Evolutionary conservation across 2,113 vertebrate species (phyloP).

Genomic region (Speoplatyrhinus poulsoni): DNA sequence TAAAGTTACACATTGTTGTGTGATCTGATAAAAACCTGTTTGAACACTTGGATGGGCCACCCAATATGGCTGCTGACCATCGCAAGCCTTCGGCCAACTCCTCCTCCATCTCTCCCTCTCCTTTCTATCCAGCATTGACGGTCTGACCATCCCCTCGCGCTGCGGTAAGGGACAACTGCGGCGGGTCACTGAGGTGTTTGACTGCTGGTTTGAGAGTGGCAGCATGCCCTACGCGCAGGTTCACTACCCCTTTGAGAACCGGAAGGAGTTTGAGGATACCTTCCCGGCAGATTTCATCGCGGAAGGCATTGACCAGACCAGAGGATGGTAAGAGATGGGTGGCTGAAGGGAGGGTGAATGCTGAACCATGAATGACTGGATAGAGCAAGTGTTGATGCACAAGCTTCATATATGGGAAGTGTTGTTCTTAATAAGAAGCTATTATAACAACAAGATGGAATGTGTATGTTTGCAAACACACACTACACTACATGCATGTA

Average conservation of each 20-base stretch:
- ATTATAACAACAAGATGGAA: too few relatives aligned
- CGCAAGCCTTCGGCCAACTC: neutral
- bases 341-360: slow-evolving; percentile 11
- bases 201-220: slow-evolving; percentile 99
- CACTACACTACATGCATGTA: too few relatives aligned
- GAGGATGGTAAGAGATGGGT: slow-evolving; percentile 85
- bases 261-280: slow-evolving; percentile 87
- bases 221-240: slow-evolving; percentile 98
- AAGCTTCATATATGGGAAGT: too few relatives aligned
- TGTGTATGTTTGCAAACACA: too few relatives aligned
- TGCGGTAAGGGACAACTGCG: slow-evolving; percentile 83
- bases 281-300: slow-evolving; percentile 98
- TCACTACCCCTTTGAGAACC: slow-evolving; percentile 96
- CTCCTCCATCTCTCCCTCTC: neutral
- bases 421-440: too few relatives aligned
- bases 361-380: neutral
- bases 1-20: too few relatives aligned
- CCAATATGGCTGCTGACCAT: too few relatives aligned
- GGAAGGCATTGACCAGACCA: slow-evolving; percentile 96
- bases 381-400: neutral
- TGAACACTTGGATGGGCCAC: too few relatives aligned
- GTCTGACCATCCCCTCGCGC: slow-evolving; percentile 84
- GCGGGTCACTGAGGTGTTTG: slow-evolving; percentile 90
- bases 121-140: slow-evolving; percentile 79
- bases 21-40: too few relatives aligned